A percentile compares a stretch with the other conserved stretches of the same genome.
These are phyloP conservation scores for zebrafish (Danio rerio) DNA, from an alignment of 2,113 vertebrate genomes.

Conservation along the genomic window GRCz12tu NC_133200.1:34030501-34031000, in stretches of 20 bases:
- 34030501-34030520: conserved; percentile 93
- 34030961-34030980: neutral
- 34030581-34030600: conserved; percentile 28
- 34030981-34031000: neutral
- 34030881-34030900: neutral
- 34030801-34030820: conserved; percentile 92
- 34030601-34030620: neutral
- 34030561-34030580: conserved; percentile 88
- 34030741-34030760: conserved; percentile 84
- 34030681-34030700: conserved; percentile 96
- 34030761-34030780: conserved; percentile 95
- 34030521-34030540: conserved; percentile 95
- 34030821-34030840: conserved; percentile 94
- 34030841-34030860: conserved; percentile 89
- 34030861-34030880: neutral
- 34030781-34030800: conserved; percentile 95
- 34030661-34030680: conserved; percentile 97
- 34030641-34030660: conserved; percentile 30
- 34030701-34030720: conserved; percentile 95
- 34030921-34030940: neutral
- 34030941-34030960: neutral
- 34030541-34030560: conserved; percentile 94
- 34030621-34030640: neutral
- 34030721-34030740: conserved; percentile 93
- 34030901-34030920: neutral